Evolutionary conservation across 2,888 invertebrate genomes (phyloP), one percentile per base, ranked within the genome.

Genomic region (Andrena bicolor): DNA sequence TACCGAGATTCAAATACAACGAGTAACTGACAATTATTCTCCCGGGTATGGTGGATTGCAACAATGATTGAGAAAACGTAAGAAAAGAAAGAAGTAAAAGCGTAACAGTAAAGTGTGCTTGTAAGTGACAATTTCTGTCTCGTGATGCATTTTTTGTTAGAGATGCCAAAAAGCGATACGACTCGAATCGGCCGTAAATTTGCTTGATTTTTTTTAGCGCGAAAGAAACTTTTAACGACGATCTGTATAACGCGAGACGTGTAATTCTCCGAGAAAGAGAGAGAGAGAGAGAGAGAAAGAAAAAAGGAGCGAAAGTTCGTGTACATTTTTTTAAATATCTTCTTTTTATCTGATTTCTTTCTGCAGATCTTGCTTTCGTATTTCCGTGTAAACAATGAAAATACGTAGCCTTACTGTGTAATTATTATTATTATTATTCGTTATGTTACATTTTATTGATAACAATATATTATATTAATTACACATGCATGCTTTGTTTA

Each of bases 361-460:
- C 70, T 64, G 76, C 68, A 80, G 71, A 65, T 76, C 68, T 83
- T 76, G 80, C 83, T 85, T 86, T 82, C 82, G 82, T 77, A 82
- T 87, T 88, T 84, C 79, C 88, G 86, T 90, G 87, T 90, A 89
- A 90, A 91, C 89, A 88, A 84, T 87, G 86, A 85, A 89, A 85
- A 84, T 88, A 88, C 84, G 86, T 90, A 91, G 89, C 87, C 85
- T 89, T 91, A 92, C 90, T 90, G 87, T 93, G 91, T 93, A 91
- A 92, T 93, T 93, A 93, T 92, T 91, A 91, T 91, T 91, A 92
- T 93, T 93, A 92, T 93, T 93, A 92, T 80, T 80, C 91, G 93
- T 93, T 92, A 93, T 93, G 93, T 93, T 93, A 93, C 90, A 93
- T 91, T 93, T 93, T 93, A 93, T 93, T 92, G 90, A 92, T 92